Evolutionary conservation across 2,888 invertebrate genomes (phyloP).

Genomic region (Octodonta nipae): DNA sequence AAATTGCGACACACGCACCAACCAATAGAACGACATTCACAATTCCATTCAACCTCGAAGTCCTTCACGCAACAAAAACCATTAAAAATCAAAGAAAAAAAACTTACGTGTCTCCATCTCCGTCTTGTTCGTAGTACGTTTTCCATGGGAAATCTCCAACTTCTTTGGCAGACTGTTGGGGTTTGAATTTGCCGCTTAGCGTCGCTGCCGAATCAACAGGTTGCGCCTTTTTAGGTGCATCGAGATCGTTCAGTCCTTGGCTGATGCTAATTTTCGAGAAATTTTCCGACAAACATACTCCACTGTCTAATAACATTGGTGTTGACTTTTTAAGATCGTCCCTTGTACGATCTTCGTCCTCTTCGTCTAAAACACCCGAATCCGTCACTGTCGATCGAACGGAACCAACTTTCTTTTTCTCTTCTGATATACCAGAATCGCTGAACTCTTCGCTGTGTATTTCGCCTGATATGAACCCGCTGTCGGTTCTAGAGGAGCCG

Average conservation of each 20-base stretch:
- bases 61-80: too few relatives aligned
- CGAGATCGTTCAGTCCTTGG: slow-evolving; percentile 30
- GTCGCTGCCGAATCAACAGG: slow-evolving; percentile 17
- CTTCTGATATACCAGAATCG: slow-evolving; percentile 8
- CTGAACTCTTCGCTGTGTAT: slow-evolving; percentile 14
- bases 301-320: slow-evolving; percentile 53
- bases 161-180: slow-evolving; percentile 3
- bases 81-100: slow-evolving; percentile 10
- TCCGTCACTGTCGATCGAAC: neutral
- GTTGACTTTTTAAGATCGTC: too few relatives aligned
- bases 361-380: neutral
- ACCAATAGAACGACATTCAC: too few relatives aligned
- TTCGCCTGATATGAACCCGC: slow-evolving; percentile 30
- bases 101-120: slow-evolving; percentile 82
- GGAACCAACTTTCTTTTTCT: slow-evolving; percentile 13
- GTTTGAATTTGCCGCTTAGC: slow-evolving; percentile 5
- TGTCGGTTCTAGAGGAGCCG: slow-evolving; percentile 26
- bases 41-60: too few relatives aligned
- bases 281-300: slow-evolving; percentile 46
- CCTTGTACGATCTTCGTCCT: neutral
- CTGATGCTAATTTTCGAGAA: slow-evolving; percentile 46
- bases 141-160: slow-evolving; percentile 37
- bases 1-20: too few relatives aligned
- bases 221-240: slow-evolving; percentile 18
- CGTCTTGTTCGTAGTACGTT: slow-evolving; percentile 61